These are phyloP conservation scores for Emydoidea blandingii DNA, from an alignment of 2,797 vertebrate species.

Conservation along the genomic window DNA sequence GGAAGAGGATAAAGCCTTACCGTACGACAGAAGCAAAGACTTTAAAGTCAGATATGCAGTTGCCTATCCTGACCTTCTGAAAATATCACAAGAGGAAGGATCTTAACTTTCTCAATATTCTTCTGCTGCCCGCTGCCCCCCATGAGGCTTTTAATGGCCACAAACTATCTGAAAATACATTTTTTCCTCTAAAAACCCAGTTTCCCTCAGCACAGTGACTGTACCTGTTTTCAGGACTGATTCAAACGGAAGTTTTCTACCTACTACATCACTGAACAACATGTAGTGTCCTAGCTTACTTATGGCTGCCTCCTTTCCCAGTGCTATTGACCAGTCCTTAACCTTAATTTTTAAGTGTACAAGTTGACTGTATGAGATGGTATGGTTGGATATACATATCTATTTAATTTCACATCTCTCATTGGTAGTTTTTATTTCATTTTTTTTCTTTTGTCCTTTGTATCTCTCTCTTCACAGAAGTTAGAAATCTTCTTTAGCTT, in stretches of 20 bases:
- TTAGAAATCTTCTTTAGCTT: background rate
- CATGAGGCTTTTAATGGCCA: background rate
- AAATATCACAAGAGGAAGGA: background rate
- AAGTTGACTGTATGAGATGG: background rate
- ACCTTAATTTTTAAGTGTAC: background rate
- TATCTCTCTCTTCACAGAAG: background rate
- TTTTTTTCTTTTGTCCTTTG: background rate
- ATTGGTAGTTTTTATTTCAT: background rate
- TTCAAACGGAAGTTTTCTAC: background rate
- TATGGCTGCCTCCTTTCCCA: rapidly evolving
- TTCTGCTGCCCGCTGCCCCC: no score
- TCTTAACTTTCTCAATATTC: background rate
- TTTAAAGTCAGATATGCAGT: background rate
- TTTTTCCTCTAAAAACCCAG: background rate
- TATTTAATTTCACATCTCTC: background rate
- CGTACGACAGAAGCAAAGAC: background rate
- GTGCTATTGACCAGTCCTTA: background rate
- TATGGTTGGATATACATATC: background rate
- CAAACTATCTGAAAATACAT: background rate
- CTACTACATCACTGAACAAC: background rate
- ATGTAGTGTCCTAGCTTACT: rapidly evolving
- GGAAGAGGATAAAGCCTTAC: background rate
- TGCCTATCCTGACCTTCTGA: background rate
- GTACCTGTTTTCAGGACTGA: background rate
- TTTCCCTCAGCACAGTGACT: background rate